Evolutionary conservation across 2,888 invertebrate species (phyloP).

Genomic region (Leptothorax acervorum): DNA sequence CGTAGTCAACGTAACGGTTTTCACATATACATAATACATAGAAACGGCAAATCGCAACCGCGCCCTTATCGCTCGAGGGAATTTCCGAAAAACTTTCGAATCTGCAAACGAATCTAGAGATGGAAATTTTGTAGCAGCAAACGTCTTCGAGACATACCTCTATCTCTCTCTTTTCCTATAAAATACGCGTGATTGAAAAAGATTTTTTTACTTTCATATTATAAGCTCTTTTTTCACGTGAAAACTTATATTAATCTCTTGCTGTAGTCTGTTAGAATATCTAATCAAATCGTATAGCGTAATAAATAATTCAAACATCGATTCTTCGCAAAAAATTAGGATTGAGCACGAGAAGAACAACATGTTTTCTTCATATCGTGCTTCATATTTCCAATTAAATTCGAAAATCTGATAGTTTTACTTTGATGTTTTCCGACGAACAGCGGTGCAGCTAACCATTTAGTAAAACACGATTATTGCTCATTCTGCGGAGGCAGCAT

Average conservation of each 20-base stretch:
- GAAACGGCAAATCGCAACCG: conserved; percentile 34
- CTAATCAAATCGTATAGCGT: not conserved
- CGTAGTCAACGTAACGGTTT: conserved; percentile 17
- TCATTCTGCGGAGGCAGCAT: conserved; percentile 40
- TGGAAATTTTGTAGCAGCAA: conserved; percentile 46
- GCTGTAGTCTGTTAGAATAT: not conserved
- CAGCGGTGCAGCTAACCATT: not conserved
- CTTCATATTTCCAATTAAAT: conserved; percentile 25
- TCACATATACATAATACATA: conserved; percentile 17
- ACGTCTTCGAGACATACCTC: conserved; percentile 19
- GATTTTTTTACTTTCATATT: not conserved
- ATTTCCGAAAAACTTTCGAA: conserved; percentile 68
- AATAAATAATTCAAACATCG: conserved; percentile 15
- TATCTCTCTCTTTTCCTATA: not conserved
- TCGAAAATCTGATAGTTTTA: conserved; percentile 19
- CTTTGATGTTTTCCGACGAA: conserved; percentile 35
- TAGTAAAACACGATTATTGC: conserved; percentile 31
- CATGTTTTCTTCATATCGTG: not conserved
- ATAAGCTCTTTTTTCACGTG: not conserved
- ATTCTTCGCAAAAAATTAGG: not conserved
- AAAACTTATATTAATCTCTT: not conserved
- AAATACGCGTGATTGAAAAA: conserved; percentile 23
- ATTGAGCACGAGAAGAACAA: not conserved
- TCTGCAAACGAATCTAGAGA: conserved; percentile 56
- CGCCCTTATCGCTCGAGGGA: conserved; percentile 56